Evolutionary conservation across 2,888 invertebrate species (phyloP), one percentile per base, ranked within the genome.

Genomic region (Trachelus tabidus): DNA sequence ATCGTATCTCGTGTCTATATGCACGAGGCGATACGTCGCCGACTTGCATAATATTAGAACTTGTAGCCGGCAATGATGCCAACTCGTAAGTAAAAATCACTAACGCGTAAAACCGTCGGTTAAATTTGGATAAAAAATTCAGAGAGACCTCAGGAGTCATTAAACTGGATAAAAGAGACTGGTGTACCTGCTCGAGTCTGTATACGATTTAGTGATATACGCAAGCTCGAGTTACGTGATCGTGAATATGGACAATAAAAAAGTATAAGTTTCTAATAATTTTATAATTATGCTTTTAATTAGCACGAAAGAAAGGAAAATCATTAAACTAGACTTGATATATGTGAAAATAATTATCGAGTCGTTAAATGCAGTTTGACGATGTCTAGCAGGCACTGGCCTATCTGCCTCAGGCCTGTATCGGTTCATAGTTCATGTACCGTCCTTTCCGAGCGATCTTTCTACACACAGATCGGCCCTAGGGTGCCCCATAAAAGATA

Each of bases 401-500:
- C 56, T 56, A 56, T 23, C 56, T 56, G 23, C 56, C 56, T 23
- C 74, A 73, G 75, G 73, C 79, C 79, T 79, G 79, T 77, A 84
- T 85, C 84, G 79, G 83, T 85, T 84, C 85, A 81, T 82, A 83
- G 82, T 85, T 86, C 84, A 83, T 84, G 83, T 84, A 80, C 80
- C 82, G 83, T 85, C 86, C 84, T 85, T 84, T 82, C 79, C 73
- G 76, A 79, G 80, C 81, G 82, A 77, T 79, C 82, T 82, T 78
- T 78, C 68, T 76, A 77, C 71, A 12, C 34, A 23, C 34, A 71
- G 83, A 87, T 87, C 85, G 84, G 78, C 87, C 85, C 81, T 86
- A 85, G 85, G 85, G 83, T 88, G 89, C 84, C 87, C 86, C 89
- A 81, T 89, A 89, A 89, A 89, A 88, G 81, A 35, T 85, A 87